These are phyloP conservation scores for Augiades crinisus DNA, from an alignment of 2,888 invertebrate genomes.

Conservation along the genomic window DNA sequence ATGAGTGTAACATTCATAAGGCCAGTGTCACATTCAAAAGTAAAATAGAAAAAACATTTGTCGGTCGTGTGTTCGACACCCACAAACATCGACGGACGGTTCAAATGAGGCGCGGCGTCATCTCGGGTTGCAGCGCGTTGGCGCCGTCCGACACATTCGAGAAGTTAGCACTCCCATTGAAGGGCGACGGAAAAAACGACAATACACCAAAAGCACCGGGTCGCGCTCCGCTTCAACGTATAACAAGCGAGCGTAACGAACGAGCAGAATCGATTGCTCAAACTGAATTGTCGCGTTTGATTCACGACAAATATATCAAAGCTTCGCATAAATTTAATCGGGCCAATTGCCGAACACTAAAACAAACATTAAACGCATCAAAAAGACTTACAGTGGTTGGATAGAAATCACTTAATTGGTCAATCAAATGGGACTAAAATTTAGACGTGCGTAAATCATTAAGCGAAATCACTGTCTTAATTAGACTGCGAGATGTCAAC, in stretches of 20 bases:
- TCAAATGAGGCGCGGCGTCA: conserved; percentile 74
- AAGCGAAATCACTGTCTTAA: conserved; percentile 62
- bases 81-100: conserved; percentile 68
- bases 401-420: conserved; percentile 33
- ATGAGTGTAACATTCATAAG: conserved; percentile 19
- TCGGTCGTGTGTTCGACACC: conserved; percentile 57
- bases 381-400: neutral
- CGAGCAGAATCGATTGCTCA: conserved; percentile 46
- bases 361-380: neutral
- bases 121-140: conserved; percentile 67
- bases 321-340: neutral
- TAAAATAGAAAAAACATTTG: conserved; percentile 47
- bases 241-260: conserved; percentile 66
- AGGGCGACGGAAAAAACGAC: conserved; percentile 50
- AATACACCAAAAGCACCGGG: conserved; percentile 56
- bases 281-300: conserved; percentile 10
- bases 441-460: conserved; percentile 59
- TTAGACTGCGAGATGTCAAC: conserved; percentile 71
- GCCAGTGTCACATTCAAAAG: conserved; percentile 44
- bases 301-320: neutral
- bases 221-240: conserved; percentile 62
- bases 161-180: conserved; percentile 65
- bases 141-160: conserved; percentile 67
- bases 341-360: neutral
- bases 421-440: conserved; percentile 42